Base-by-base conservation (phyloP, 1,140 invertebrate genomes). In the Cheumatopsyche charites region DNA sequence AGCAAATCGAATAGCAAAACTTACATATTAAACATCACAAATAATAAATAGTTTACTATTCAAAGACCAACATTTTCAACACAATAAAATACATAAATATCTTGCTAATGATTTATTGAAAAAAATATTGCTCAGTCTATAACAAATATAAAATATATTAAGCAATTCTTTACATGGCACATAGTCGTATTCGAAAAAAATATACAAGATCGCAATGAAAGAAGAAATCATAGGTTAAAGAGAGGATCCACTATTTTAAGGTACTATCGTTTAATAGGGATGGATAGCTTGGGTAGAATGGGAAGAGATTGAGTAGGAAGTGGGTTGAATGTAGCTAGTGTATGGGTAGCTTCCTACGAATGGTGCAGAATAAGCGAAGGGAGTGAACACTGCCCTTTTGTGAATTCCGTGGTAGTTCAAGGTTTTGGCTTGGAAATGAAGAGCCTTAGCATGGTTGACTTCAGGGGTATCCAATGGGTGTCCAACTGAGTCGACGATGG, bases 391-490 rank as follows among this genome's bases (percentile, higher is more conserved):
- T 36, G 77, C 78, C 45, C 81, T 78, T 19, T 79, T 70, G 73
- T 82, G 79, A 62, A 78, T 76, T 67, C 77, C 71, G 42, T 75
- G 78, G 19, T 76, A 72, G 43, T 74, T 71, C 12, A 82, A 63
- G 11, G 79, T 78, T 73, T 80, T 82, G 25, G 80, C 78, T 62
- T 79, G 78, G 67, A 78, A 78, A 76, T 82, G 79, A n/a, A 82
- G 82, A 69, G 82, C 80, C 62, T 82, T 78, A 43, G 85, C 84
- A 25, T 83, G 81, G 63, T 84, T 80, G 0, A 84, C 83, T 47
- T 84, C 83, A 68, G 82, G 81, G 76, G 70, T 83, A 79, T 26
- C 82, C 77, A 66, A 80, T 23, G 81, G 82, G 19, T 83, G 47
- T 66, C 72, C 75, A 29, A 49, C 61, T 23, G 70, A 62, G 17